Base-by-base conservation (phyloP, 53 echinoderm and acorn worm species). In the Stichopus horrens region DNA sequence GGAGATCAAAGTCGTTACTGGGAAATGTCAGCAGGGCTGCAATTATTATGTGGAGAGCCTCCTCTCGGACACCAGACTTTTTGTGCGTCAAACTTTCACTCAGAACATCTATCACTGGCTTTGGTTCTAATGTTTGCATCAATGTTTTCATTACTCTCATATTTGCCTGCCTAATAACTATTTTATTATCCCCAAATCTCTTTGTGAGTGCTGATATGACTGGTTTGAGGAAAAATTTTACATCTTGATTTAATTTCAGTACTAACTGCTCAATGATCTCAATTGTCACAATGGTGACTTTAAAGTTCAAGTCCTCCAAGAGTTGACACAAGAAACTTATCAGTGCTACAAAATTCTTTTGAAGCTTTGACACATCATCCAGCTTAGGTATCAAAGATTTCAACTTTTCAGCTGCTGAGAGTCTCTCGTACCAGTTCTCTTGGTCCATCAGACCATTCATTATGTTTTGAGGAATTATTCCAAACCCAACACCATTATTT, bases 1-100 rank as follows among this genome's bases (percentile, higher is more conserved):
- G 94, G 54, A 99, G 91, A 91, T 99, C 99, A 96, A 99, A 99
- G 86, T 99, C 99, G 88, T 99, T 94, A 75, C 99, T 99, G 52
- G 99, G 99, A 91, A 99, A 99, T 22, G 96, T 99, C 75, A 99
- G 83, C 52, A 99, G 91, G 55, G 96, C 92, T 14, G 96, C 96
- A n/a, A 99, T 99, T 54, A 96, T 92, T 9, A 99, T 92, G 74
- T 96, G 96, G 71, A 99, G 86, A 9, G 94, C 99, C 83, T 96
- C 99, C 74, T 97, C 99, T 9, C 99, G 92, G 21, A 99, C 93
- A 20, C 99, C 96, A n/a, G 99, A 96, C 76, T 99, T 99, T 76
- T 91, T 90, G 76, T 99, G 96, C 76, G 88, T 93, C 20, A 96
- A 91, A 67, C 94, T 91, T 75, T 99, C 99, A 81, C 90, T 90